A percentile compares a stretch with the other conserved stretches of the same genome.
phyloP scores from a whole-genome alignment of 2,888 invertebrate genomes.

The Ashinkailepas kermadecensis region DNA sequence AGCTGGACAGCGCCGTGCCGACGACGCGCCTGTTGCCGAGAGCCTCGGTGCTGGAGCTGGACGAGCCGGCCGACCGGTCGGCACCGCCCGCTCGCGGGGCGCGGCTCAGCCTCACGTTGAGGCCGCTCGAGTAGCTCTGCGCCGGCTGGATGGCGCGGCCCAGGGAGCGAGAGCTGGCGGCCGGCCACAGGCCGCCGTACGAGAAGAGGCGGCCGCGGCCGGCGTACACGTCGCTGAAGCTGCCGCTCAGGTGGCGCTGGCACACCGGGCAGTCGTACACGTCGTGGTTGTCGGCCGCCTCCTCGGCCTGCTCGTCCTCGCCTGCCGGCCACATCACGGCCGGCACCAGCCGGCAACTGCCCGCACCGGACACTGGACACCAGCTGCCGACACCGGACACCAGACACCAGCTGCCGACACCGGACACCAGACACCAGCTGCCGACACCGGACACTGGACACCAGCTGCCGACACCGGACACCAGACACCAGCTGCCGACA shows the following conservation, averaged over 20 bases:
- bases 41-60: conserved; percentile 45
- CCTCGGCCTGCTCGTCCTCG: not conserved
- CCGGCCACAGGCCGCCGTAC: not conserved
- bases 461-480: no score
- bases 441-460: no score
- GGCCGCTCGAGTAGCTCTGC: conserved; percentile 9
- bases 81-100: conserved; percentile 43
- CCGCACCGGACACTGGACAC: no score
- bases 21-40: conserved; percentile 39
- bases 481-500: no score
- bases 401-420: no score
- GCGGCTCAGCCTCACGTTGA: conserved; percentile 37
- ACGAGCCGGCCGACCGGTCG: conserved; percentile 48
- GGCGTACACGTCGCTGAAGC: not conserved
- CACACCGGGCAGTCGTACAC: conserved; percentile 18
- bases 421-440: no score
- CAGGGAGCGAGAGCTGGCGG: not conserved
- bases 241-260: conserved; percentile 15
- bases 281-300: not conserved
- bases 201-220: conserved; percentile 5
- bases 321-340: not conserved
- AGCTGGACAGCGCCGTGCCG: not conserved
- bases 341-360: not conserved
- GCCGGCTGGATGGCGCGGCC: conserved; percentile 1
- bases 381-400: no score